Base-by-base conservation (phyloP, 2,113 vertebrate genomes). In the Austrofundulus limnaeus region DNA sequence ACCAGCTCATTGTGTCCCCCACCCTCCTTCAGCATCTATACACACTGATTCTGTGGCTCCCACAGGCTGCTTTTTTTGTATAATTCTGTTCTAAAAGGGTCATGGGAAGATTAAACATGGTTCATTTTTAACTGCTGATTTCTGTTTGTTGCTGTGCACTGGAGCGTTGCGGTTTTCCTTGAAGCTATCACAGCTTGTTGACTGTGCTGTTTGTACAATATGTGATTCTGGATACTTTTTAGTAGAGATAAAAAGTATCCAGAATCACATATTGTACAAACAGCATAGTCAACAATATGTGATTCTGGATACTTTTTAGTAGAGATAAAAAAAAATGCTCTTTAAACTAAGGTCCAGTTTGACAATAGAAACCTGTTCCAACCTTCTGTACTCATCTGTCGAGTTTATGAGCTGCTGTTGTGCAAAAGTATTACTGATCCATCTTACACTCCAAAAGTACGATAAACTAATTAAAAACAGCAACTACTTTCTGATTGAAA, bases 31-130 rank as follows among this genome's bases (percentile, higher is more conserved):
- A 76, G 58, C 50, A 38, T 76, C 62, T 42, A 31, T 49, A n/a
- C 58, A 62, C 37, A 60, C 31, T 25, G 62, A 61, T 52, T 58
- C 48, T 70, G 64, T 60, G 73, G 49, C 68, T 75, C 61, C 67
- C 66, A 20, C 17, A 46, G 54, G 45, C 50, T 63, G 38, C 31
- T 34, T 58, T 76, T 71, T 62, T 38, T 84, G 25, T 63, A 53
- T 34, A 2, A 11, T 25, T 53, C 5, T 11, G 23, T 34, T 58
- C 67, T 75, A 69, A 66, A 41, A 51, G 68, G 80, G 83, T 84
- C 87, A 80, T 78, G 83, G 85, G 85, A 87, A 87, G 65, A 82
- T 79, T 80, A 85, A 82, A 87, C 79, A 77, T 51, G 50, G 14
- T 39, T 55, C 19, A 21, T 49, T 67, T 48, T 69, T 21, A 65